Base-by-base conservation (phyloP, 2,797 vertebrate genomes). In the Sardinella longiceps region DNA sequence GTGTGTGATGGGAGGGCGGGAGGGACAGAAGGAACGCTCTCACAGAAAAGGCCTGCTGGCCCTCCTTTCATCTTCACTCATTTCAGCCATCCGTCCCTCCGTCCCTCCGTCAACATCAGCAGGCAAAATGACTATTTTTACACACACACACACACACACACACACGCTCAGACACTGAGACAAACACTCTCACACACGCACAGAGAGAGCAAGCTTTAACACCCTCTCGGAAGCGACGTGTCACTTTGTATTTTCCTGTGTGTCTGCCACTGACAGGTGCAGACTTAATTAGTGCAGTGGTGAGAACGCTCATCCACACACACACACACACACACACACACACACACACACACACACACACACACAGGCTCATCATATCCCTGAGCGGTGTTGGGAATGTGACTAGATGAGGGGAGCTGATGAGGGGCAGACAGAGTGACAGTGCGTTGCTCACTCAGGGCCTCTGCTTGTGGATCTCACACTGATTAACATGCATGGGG, bases 91-190 rank as follows among this genome's bases (percentile, higher is more conserved):
- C n/a, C n/a, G n/a, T n/a, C n/a, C n/a, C n/a, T n/a, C n/a, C n/a
- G n/a, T n/a, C n/a, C n/a, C n/a, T n/a, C n/a, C 63, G 18, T 10
- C 18, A 70, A 70, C 63, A 70, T 70, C 63, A 33, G 25, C 10
- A 15, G 63, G 63, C 63, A 70, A 70, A 70, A 70, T 30, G 70
- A 80, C 70, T 88, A 85, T 86, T 85, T 87, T 82, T 88, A 85
- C 74, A 53, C 30, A 48, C 82, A 43, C 56, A 46, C 85, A 70
- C 63, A 70, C 63, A 70, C 63, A 70, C 86, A 84, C 81, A 84
- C 84, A 83, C 86, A 74, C 86, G 60, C 66, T 53, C 80, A 48
- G 51, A 80, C 84, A 80, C n/a, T n/a, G 80, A 84, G 84, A 89
- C 85, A 84, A 51, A n/a, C 63, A 77, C 82, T 56, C 46, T 83